Base-by-base conservation (phyloP, 2,797 vertebrate species). In the Sebastiscus albofasciatus region DNA sequence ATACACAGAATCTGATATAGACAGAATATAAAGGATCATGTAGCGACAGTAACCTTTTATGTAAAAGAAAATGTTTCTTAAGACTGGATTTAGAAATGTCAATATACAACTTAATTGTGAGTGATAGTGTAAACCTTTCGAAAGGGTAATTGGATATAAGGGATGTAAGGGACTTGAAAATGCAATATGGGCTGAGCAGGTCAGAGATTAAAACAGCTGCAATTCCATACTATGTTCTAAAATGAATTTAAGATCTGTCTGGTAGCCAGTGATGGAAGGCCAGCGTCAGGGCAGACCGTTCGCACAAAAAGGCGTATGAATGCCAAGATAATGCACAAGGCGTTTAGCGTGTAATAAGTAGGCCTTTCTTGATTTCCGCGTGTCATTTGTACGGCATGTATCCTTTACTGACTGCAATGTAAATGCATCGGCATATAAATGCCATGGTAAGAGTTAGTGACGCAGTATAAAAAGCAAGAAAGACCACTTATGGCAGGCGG, bases 51-150 rank as follows among this genome's bases (percentile, higher is more conserved):
- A 70, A 81, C 80, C 58, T 66, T 67, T 77, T 85, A 65, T 65
- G 55, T 58, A 13, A 67, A 68, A 26, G 46, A 29, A 39, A 60
- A 59, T 18, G 2, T 55, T 34, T 55, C 39, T 61, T 58, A 18
- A 62, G 46, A 70, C 39, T 65, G 54, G 33, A 70, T 80, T 82
- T 29, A 46, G n/a, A 85, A 79, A 79, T 83, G 69, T 75, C 78
- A 64, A 16, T 8, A 33, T 33, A 26, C 11, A 54, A 24, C 13
- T 13, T 61, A 26, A 62, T 62, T 61, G 71, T 82, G 71, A 78
- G 36, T 62, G 58, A 82, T 78, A 18, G 60, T 27, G 22, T 46
- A 65, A 78, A 84, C 68, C 54, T 84, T 80, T 72, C 16, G 8
- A 85, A 80, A 69, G 61, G 70, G 78, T 75, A 77, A 83, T 78